Percentiles rank a stretch among this genome's conserved stretches.
Conservation (phyloP, 2,888 invertebrate genomes). For the Watsonalla binaria region DNA sequence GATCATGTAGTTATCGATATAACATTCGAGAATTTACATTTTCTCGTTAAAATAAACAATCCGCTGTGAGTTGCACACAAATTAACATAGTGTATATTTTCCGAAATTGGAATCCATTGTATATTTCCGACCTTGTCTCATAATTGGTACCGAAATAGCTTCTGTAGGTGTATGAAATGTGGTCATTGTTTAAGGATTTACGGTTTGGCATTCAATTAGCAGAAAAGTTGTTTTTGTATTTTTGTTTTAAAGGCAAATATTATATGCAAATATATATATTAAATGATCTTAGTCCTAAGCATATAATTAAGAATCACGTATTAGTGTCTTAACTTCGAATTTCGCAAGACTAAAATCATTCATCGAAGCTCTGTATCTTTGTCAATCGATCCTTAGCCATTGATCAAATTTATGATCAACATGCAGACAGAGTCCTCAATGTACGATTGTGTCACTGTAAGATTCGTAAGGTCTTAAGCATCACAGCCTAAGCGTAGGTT, state of each 20-base stretch:
- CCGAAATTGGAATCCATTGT: slow-evolving; percentile 1
- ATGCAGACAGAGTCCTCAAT: neutral
- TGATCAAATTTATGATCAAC: neutral
- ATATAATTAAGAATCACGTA: too few species aligned
- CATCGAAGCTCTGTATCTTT: neutral
- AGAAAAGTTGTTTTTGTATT: too few species aligned
- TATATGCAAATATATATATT: too few species aligned
- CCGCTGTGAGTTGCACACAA: too few species aligned
- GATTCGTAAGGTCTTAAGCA: neutral
- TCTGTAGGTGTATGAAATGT: slow-evolving; percentile 18
- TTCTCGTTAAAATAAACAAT: too few species aligned
- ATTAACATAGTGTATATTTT: neutral
- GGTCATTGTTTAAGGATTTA: slow-evolving; percentile 18
- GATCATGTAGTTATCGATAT: too few species aligned
- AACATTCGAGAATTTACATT: too few species aligned
- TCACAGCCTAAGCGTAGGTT: slow-evolving; percentile 14
- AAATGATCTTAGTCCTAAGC: too few species aligned
- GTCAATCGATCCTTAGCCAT: neutral
- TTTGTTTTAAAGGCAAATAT: too few species aligned
- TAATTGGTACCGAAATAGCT: slow-evolving; percentile 7
- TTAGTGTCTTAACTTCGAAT: too few species aligned
- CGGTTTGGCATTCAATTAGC: slow-evolving; percentile 7
- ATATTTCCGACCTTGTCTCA: slow-evolving; percentile 4
- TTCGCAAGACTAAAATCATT: too few species aligned
- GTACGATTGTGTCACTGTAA: neutral